Base-by-base conservation (phyloP, 2,113 vertebrate species). In the Opisthocomus hoazin region DNA sequence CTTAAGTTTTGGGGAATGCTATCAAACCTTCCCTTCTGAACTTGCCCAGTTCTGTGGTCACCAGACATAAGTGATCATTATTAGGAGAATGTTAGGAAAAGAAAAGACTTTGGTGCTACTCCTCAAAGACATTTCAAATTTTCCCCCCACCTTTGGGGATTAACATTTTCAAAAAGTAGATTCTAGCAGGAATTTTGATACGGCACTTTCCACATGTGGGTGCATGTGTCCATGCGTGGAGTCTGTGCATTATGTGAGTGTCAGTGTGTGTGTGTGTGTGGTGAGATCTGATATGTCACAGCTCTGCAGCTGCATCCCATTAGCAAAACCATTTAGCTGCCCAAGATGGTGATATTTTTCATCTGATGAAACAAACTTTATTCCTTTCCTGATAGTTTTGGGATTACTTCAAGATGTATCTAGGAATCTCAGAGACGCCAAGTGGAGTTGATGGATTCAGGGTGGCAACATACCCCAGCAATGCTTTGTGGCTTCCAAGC, bases 301-400 rank as follows among this genome's bases (percentile, higher is more conserved):
- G 90, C 78, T 89, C 93, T 96, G 91, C 96, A 98, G 91, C 96
- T 97, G 97, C 94, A 64, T 92, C 74, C 90, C 36, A 71, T 96
- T 96, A 97, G 81, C 92, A 39, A 78, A 56, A 75, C 66, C 63
- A 60, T 46, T 3, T 32, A 87, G 89, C 87, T 94, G 86, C 91
- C 92, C 78, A 36, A 57, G 91, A 48, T 48, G 87, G 77, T 61
- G 84, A 86, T 16, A 22, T 57, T 93, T 93, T 89, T 87, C 94
- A 53, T 86, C 51, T 3, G 8, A 63, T 69, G 57, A 94, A 94
- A 81, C 48, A 79, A 89, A 60, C 19, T 87, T 84, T 60, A 64
- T 56, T 84, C 73, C 37, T 84, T 78, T 69, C 30, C 73, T 84
- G 82, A 64, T 64, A 68, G 73, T 32, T 85, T 53, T 23, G 50